phyloP scores from a whole-genome alignment of 2,888 invertebrate species.

The Chaitophorus viminalis region DNA sequence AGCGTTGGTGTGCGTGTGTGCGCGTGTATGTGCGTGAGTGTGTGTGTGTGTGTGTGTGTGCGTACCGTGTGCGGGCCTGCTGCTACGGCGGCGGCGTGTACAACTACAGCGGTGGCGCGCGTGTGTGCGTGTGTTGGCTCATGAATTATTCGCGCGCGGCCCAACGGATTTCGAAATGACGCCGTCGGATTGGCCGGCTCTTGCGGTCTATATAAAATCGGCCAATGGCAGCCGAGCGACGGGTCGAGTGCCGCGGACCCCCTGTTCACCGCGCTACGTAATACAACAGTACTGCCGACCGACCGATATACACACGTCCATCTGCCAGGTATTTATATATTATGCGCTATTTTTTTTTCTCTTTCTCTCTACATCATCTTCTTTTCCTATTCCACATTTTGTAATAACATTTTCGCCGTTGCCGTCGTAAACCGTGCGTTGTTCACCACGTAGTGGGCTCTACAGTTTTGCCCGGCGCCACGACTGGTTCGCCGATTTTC shows the following conservation, averaged over 20 bases:
- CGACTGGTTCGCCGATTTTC: background rate
- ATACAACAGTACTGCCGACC: conserved; percentile 62
- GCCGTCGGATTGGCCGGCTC: conserved; percentile 52
- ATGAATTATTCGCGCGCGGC: conserved; percentile 62
- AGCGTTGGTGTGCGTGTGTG: too few relatives aligned
- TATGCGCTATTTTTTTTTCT: conserved; percentile 50
- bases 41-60: background rate
- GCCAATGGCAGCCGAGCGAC: conserved; percentile 56
- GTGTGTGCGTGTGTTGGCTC: conserved; percentile 60
- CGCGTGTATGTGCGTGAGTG: background rate
- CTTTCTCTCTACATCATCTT: background rate
- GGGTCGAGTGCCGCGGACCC: conserved; percentile 61
- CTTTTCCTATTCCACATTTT: background rate
- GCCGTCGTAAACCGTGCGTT: background rate
- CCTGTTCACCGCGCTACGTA: conserved; percentile 61
- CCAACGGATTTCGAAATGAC: conserved; percentile 62
- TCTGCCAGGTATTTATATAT: conserved; percentile 62
- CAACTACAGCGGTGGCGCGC: background rate
- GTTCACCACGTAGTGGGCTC: too few relatives aligned
- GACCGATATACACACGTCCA: conserved; percentile 61
- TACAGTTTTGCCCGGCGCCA: background rate
- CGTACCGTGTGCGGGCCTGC: conserved; percentile 3
- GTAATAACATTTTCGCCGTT: too few relatives aligned
- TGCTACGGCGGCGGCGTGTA: background rate
- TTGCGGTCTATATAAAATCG: conserved; percentile 61